phyloP scores from a whole-genome alignment of 2,113 vertebrate genomes.

The Trichechus manatus region DNA sequence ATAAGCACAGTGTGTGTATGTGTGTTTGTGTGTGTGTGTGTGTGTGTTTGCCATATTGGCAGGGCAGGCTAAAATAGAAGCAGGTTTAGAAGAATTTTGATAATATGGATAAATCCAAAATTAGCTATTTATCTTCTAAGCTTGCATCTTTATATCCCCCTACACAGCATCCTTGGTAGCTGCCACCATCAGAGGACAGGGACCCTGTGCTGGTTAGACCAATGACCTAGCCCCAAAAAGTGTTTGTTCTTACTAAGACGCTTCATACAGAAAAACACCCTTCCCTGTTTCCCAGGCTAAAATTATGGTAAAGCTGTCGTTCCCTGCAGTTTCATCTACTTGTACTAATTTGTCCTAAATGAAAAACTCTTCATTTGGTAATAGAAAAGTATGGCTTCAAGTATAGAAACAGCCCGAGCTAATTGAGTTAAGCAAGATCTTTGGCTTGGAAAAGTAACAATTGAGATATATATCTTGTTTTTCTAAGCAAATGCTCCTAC shows the following conservation, averaged over 20 bases:
- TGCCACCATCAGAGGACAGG: background rate
- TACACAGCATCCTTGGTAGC: background rate
- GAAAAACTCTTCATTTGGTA: slow-evolving; percentile 73
- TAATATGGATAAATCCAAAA: slow-evolving; percentile 12
- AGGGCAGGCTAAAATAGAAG: background rate
- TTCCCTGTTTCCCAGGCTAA: slow-evolving; percentile 32
- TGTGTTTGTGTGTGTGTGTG: background rate
- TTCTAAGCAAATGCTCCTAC: slow-evolving; percentile 69
- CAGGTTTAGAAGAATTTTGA: slow-evolving; percentile 47
- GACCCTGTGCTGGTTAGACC: background rate
- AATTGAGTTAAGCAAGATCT: slow-evolving; percentile 70
- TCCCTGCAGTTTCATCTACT: slow-evolving; percentile 57
- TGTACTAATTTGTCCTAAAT: slow-evolving; percentile 80
- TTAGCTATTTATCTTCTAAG: background rate
- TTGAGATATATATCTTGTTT: slow-evolving; percentile 79
- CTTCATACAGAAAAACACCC: slow-evolving; percentile 9
- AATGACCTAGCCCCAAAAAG: background rate
- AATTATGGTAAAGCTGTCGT: slow-evolving; percentile 23
- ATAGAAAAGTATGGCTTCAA: slow-evolving; percentile 73
- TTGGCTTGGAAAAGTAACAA: slow-evolving; percentile 67
- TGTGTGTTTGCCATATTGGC: background rate
- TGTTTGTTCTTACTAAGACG: slow-evolving; percentile 39
- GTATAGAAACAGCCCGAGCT: slow-evolving; percentile 72
- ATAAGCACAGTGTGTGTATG: background rate
- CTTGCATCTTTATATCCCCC: background rate